Conservation (phyloP, 2,113 vertebrate genomes). For the Pteropus alecto region DNA sequence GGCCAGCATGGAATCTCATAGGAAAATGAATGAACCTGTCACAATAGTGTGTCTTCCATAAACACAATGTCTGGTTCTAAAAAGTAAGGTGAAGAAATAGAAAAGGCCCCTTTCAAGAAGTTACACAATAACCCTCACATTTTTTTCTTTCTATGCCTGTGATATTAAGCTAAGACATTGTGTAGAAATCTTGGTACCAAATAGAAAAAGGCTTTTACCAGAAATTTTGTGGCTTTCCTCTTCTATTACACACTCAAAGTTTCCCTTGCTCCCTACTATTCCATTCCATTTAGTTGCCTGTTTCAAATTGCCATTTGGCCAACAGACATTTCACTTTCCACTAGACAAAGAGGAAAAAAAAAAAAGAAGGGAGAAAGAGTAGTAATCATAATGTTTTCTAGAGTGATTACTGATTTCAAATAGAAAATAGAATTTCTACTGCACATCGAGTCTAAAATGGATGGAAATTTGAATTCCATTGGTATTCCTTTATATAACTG, state of each 20-base stretch:
- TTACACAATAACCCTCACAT: background rate
- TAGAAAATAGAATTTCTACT: background rate
- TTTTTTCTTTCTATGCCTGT: background rate
- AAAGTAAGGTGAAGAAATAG: background rate
- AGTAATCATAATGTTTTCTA: background rate
- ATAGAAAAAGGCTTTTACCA: background rate
- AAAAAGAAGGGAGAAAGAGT: background rate
- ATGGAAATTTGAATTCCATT: background rate
- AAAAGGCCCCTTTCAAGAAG: background rate
- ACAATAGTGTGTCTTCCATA: background rate
- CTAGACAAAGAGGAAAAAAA: background rate
- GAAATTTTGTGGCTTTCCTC: background rate
- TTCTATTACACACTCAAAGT: no score
- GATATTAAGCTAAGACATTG: background rate
- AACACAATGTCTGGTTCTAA: background rate
- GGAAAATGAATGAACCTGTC: background rate
- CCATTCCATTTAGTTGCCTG: background rate
- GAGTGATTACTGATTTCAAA: background rate
- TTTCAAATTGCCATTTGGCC: background rate
- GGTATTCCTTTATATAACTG: background rate
- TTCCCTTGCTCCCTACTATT: no score
- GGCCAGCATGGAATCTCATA: background rate
- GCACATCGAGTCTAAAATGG: background rate
- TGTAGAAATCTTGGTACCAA: background rate
- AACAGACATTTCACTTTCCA: background rate